Evolutionary conservation across 1,140 invertebrate species (phyloP).

Genomic region (Colletes latitarsis): DNA sequence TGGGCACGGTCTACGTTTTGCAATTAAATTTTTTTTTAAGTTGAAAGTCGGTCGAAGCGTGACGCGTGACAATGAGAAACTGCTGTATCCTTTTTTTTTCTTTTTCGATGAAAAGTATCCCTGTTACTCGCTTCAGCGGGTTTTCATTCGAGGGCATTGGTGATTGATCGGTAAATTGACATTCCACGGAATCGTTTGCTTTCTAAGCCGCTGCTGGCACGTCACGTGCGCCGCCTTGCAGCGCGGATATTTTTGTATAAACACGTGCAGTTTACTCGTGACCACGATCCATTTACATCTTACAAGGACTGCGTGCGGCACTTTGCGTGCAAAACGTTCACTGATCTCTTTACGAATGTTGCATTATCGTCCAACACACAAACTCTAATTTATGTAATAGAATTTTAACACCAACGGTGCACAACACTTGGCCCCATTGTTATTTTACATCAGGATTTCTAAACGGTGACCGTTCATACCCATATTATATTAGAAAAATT

Average conservation of each 20-base stretch:
- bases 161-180: constrained; percentile 51
- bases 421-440: neutral
- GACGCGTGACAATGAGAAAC: constrained; percentile 2
- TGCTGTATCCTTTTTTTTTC: constrained; percentile 8
- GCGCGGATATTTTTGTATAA: constrained; percentile 43
- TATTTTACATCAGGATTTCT: too few species aligned
- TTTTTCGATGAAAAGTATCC: neutral
- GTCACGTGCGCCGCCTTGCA: constrained; percentile 53
- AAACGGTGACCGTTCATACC: too few species aligned
- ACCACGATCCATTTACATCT: constrained; percentile 37
- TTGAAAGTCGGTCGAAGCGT: neutral
- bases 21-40: neutral
- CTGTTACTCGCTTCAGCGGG: neutral
- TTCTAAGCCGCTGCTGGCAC: constrained; percentile 54
- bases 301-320: constrained; percentile 28
- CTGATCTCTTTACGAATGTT: constrained; percentile 35
- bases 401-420: constrained; percentile 15
- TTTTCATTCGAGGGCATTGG: constrained; percentile 49
- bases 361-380: neutral
- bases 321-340: constrained; percentile 47
- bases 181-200: constrained; percentile 54
- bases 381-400: constrained; percentile 20
- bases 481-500: too few species aligned
- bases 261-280: constrained; percentile 56
- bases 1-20: too few species aligned